Base-by-base conservation (phyloP, 1,140 invertebrate genomes). In the Magallana ariakensis region DNA sequence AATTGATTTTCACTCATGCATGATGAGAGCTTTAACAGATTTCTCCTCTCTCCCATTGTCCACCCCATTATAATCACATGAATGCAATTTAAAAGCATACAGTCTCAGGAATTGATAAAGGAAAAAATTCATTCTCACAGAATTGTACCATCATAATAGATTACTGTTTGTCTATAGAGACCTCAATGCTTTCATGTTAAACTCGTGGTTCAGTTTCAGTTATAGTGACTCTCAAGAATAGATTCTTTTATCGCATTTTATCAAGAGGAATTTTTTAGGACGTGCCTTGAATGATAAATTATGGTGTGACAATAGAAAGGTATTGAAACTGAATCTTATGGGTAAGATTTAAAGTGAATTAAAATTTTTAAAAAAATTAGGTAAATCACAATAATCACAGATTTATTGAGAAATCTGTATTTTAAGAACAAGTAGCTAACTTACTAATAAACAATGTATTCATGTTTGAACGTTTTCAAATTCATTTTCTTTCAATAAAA, bases 121-220 rank as follows among this genome's bases (percentile, higher is more conserved):
- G 66, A 75, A 46, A 46, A 75, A 75, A 26, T 75, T 26, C 22
- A 75, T 75, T 75, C 33, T n/a, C 22, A 75, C 26, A 75, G 26
- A 75, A 46, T 75, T 75, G 66, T 75, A 26, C 66, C 66, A 75
- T 75, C 66, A 75, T 75, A 75, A 75, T 75, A 75, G 66, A 75
- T 75, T 75, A 75, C 66, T 1, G 22, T 75, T 75, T 75, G 66
- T 75, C 6, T 75, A 26, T 26, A 75, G 22, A 75, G 66, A 75
- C 66, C 22, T 75, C 9, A 75, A 26, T 75, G 66, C 22, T 19
- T 75, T 75, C 26, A 26, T 75, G 66, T 75, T 75, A 26, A 75
- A 75, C 33, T 75, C 22, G 3, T 7, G 22, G 19, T 11, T 75
- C 66, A 75, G 13, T 75, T 33, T 26, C 66, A 33, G 33, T 11